Evolutionary conservation across 2,797 vertebrate genomes (phyloP).

Genomic region (Threskiornis aethiopicus): DNA sequence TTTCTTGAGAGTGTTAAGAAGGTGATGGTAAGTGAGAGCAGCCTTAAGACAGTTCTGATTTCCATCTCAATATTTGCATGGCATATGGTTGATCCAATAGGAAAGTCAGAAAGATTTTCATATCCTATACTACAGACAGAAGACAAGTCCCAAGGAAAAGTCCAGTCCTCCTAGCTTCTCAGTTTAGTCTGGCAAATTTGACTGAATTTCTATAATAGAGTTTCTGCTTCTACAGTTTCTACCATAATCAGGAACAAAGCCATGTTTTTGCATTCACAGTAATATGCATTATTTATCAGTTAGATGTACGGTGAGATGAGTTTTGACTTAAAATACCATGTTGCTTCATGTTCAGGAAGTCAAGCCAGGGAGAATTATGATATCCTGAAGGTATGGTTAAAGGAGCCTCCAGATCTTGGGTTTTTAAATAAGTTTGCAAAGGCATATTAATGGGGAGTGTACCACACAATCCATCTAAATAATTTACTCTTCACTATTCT

Average conservation of each 20-base stretch:
- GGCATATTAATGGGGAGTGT: not conserved
- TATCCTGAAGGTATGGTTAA: not conserved
- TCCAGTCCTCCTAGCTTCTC: not conserved
- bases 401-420: not conserved
- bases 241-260: not conserved
- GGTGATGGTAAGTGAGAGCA: not conserved
- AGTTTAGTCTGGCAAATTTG: not conserved
- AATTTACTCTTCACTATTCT: constrained; percentile 3
- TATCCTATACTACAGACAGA: not conserved
- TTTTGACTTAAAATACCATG: constrained; percentile 14
- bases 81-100: accelerated
- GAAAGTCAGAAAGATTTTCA: not conserved
- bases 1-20: not conserved
- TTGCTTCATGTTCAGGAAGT: not conserved
- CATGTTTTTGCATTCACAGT: not conserved
- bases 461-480: constrained; percentile 23
- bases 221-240: not conserved
- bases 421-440: constrained; percentile 16
- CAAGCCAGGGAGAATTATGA: not conserved
- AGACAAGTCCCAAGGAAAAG: not conserved
- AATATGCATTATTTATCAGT: not conserved
- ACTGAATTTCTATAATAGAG: not conserved
- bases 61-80: not conserved
- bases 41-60: not conserved
- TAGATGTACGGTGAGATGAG: not conserved